Evolutionary conservation across 2,113 vertebrate genomes (phyloP).

Genomic region (Neolamprologus brichardi): DNA sequence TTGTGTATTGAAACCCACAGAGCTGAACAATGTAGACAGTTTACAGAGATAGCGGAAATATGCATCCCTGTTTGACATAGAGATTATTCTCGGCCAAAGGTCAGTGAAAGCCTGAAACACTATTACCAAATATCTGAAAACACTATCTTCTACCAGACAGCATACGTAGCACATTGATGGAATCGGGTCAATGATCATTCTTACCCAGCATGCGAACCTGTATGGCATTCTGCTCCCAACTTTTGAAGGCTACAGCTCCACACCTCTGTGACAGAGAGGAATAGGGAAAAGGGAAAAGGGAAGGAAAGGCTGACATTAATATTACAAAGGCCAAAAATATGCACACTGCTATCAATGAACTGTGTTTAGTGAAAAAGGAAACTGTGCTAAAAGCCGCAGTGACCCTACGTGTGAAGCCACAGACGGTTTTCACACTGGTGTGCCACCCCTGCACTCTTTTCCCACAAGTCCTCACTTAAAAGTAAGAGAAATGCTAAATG

Average conservation of each 20-base stretch:
- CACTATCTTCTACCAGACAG: background rate
- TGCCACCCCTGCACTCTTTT: background rate
- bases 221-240: slow-evolving; percentile 60
- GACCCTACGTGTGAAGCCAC: background rate
- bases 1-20: background rate
- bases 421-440: background rate
- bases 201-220: slow-evolving; percentile 67
- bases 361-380: slow-evolving; percentile 3
- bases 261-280: slow-evolving; percentile 47
- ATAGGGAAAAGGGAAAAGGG: background rate
- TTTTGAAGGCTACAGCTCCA: slow-evolving; percentile 58
- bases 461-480: background rate
- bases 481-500: background rate
- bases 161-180: background rate
- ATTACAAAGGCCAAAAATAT: slow-evolving; percentile 19
- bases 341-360: background rate
- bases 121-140: background rate
- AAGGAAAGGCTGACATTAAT: slow-evolving; percentile 1
- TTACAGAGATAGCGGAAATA: background rate
- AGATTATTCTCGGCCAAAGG: background rate
- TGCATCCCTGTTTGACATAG: background rate
- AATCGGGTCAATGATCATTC: slow-evolving; percentile 8
- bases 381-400: slow-evolving; percentile 21
- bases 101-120: background rate
- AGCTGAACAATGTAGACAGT: background rate